phyloP scores from a whole-genome alignment of 2,888 invertebrate genomes.

The Galerucella nymphaeae region DNA sequence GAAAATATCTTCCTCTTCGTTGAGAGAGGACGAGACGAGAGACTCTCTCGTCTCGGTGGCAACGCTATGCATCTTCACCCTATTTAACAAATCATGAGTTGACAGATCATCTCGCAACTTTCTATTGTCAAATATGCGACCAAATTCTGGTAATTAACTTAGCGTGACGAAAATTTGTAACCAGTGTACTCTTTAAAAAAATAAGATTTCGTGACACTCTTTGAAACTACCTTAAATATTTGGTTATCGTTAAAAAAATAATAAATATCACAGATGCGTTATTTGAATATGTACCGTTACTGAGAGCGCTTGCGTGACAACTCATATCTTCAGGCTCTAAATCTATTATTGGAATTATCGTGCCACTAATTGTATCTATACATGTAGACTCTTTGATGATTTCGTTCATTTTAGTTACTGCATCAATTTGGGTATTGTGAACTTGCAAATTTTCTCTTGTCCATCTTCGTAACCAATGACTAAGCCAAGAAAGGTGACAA shows the following conservation, averaged over 20 bases:
- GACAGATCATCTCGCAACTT: background rate
- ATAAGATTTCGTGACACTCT: background rate
- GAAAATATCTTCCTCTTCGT: no score
- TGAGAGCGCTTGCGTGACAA: constrained; percentile 88
- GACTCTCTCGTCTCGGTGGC: no score
- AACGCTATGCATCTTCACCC: no score
- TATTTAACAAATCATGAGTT: no score
- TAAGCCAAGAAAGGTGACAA: constrained; percentile 90
- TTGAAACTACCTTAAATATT: constrained; percentile 12
- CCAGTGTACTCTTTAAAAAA: background rate
- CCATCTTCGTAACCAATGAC: constrained; percentile 91
- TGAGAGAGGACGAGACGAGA: no score
- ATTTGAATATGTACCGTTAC: constrained; percentile 56
- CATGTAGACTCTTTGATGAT: constrained; percentile 77
- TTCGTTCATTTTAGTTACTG: constrained; percentile 64
- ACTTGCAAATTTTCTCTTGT: constrained; percentile 85
- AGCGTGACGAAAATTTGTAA: no score
- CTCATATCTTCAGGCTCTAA: constrained; percentile 82
- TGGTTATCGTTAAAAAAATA: constrained; percentile 20
- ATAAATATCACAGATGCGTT: constrained; percentile 34
- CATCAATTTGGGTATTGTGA: constrained; percentile 69
- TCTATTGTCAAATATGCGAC: background rate
- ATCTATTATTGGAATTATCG: constrained; percentile 76
- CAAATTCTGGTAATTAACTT: no score
- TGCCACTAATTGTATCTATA: constrained; percentile 72